Evolutionary conservation across 2,113 vertebrate species (phyloP).

Genomic region (Ceyx melanurus): DNA sequence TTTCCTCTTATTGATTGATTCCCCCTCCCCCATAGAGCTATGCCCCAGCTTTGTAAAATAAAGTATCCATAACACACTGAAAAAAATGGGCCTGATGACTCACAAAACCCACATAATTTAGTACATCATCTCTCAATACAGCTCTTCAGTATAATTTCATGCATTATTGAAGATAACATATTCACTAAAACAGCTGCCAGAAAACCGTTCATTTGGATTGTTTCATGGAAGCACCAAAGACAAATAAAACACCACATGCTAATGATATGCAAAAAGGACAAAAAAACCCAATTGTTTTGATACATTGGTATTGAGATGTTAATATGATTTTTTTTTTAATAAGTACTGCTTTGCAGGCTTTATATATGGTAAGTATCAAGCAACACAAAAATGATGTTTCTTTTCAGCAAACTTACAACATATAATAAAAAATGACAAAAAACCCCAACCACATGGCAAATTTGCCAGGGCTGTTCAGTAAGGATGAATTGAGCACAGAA

Average conservation of each 20-base stretch:
- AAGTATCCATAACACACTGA: conserved; percentile 32
- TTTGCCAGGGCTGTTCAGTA: conserved; percentile 66
- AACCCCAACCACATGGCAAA: conserved; percentile 46
- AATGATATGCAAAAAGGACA: conserved; percentile 64
- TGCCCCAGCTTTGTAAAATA: conserved; percentile 28
- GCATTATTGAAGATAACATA: conserved; percentile 45
- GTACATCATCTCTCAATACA: conserved; percentile 34
- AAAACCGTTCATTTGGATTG: conserved; percentile 56
- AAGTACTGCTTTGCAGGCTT: conserved; percentile 34
- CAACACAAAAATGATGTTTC: conserved; percentile 64
- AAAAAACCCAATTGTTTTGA: conserved; percentile 69
- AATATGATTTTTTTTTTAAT: conserved; percentile 67
- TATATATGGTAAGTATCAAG: conserved; percentile 55
- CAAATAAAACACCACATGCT: conserved; percentile 27
- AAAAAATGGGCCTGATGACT: conserved; percentile 60
- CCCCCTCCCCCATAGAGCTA: background rate
- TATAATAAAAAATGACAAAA: conserved; percentile 67
- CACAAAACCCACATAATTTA: conserved; percentile 51
- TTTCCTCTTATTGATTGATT: background rate
- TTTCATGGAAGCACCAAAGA: conserved; percentile 51
- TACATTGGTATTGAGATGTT: conserved; percentile 75
- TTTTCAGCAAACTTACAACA: conserved; percentile 69
- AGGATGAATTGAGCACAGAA: conserved; percentile 68
- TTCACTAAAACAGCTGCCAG: conserved; percentile 71
- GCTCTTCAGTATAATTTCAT: conserved; percentile 53